phyloP scores from a whole-genome alignment of 2,888 invertebrate species.

The Megastigmus dorsalis region DNA sequence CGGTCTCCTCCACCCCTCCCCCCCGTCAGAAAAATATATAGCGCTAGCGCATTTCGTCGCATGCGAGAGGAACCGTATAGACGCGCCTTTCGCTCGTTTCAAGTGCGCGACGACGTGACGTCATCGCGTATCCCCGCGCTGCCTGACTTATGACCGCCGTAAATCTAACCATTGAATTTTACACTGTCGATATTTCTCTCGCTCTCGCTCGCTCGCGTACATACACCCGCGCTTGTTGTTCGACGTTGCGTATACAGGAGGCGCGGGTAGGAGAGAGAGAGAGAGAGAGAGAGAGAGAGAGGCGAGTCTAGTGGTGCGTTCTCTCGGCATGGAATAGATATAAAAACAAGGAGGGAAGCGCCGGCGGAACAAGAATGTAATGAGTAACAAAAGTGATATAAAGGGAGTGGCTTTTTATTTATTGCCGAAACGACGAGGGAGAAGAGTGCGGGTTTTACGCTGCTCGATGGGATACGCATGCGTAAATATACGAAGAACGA shows the following conservation, averaged over 20 bases:
- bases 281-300: conserved; percentile 27
- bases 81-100: neutral
- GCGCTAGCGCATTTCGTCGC: conserved; percentile 7
- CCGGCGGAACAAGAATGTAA: conserved; percentile 48
- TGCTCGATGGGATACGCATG: conserved; percentile 21
- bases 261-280: neutral
- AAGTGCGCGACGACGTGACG: conserved; percentile 57
- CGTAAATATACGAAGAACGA: neutral
- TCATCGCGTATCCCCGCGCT: conserved; percentile 51
- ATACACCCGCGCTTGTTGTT: too few species aligned
- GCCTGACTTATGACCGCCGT: conserved; percentile 66
- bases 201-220: neutral
- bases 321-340: too few species aligned
- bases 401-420: conserved; percentile 47
- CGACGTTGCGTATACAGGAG: neutral
- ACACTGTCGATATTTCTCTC: conserved; percentile 65
- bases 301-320: too few species aligned
- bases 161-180: conserved; percentile 69
- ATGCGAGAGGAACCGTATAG: neutral
- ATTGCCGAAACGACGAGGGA: conserved; percentile 9
- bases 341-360: too few species aligned
- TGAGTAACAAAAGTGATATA: conserved; percentile 54
- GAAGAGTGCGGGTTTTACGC: conserved; percentile 18
- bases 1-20: neutral
- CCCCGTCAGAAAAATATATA: neutral